Evolutionary conservation across 2,113 vertebrate species (phyloP).

Genomic region (Rattus rattus): DNA sequence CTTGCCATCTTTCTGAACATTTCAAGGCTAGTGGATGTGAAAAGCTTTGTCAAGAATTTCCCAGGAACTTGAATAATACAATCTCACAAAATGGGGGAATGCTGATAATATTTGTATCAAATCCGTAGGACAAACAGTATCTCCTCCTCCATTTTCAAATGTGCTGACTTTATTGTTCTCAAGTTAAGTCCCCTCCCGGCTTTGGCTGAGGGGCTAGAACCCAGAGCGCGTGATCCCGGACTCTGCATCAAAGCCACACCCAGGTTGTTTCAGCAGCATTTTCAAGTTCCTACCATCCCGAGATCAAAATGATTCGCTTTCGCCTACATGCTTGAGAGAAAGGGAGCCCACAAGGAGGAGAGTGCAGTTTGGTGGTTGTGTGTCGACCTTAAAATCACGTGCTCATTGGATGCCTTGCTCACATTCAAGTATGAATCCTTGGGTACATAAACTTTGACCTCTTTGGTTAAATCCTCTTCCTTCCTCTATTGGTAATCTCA

Average conservation of each 20-base stretch:
- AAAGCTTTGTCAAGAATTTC: constrained; percentile 65
- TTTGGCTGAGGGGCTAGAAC: background rate
- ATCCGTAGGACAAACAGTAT: too few relatives aligned
- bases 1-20: constrained; percentile 57
- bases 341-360: background rate
- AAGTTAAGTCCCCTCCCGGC: background rate
- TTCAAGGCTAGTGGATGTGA: background rate
- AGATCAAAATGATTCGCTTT: background rate
- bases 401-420: background rate
- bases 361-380: too few relatives aligned
- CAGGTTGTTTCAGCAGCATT: background rate
- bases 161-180: constrained; percentile 33
- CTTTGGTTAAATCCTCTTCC: background rate
- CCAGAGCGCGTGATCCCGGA: too few relatives aligned
- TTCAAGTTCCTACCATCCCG: background rate
- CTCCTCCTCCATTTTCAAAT: constrained; percentile 56
- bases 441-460: background rate
- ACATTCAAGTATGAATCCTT: background rate
- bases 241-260: background rate
- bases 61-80: constrained; percentile 50
- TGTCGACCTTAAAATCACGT: background rate
- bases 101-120: constrained; percentile 30
- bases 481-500: background rate
- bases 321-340: background rate
- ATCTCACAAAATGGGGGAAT: constrained; percentile 38